A percentile compares a stretch with the other conserved stretches of the same genome.
These are phyloP conservation scores for Zoanthus solanderi DNA, from an alignment of 92 coral and sea anemone genomes.

Conservation along the genomic window DNA sequence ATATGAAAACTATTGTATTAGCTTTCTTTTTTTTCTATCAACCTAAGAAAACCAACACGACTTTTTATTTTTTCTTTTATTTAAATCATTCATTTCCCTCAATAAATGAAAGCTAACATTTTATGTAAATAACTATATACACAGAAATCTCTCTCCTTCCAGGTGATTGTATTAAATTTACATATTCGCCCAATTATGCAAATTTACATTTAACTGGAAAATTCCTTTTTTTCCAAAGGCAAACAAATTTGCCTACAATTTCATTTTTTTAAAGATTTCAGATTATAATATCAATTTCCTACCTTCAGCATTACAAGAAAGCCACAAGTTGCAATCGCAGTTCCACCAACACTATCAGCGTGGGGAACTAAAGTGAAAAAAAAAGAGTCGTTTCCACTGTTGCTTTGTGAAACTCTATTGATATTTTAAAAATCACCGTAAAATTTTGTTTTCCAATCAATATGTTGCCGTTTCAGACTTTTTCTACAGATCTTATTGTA, in stretches of 20 bases:
- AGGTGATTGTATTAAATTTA: conserved; percentile 1
- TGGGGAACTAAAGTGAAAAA: no score
- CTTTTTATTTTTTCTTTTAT: background rate
- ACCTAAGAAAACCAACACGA: background rate
- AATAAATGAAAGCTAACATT: background rate
- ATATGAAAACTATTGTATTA: no score
- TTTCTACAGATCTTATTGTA: conserved; percentile 38
- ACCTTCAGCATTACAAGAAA: background rate
- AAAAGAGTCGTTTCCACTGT: no score
- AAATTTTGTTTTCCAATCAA: background rate
- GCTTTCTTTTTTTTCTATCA: background rate
- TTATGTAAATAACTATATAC: background rate
- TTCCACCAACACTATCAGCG: background rate
- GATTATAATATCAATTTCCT: background rate
- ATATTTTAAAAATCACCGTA: background rate
- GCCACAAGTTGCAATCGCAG: no score
- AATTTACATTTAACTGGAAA: conserved; percentile 7
- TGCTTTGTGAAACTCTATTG: background rate
- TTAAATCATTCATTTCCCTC: background rate
- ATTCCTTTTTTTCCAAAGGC: conserved; percentile 6
- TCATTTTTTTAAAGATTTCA: background rate
- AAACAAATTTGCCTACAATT: background rate
- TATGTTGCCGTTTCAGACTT: background rate
- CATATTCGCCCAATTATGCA: conserved; percentile 4
- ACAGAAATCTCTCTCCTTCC: background rate